A percentile compares a stretch with the other conserved stretches of the same genome.
These are phyloP conservation scores for Drosophila greeni DNA, from an alignment of 2,888 invertebrate genomes.

Conservation along the genomic window DNA sequence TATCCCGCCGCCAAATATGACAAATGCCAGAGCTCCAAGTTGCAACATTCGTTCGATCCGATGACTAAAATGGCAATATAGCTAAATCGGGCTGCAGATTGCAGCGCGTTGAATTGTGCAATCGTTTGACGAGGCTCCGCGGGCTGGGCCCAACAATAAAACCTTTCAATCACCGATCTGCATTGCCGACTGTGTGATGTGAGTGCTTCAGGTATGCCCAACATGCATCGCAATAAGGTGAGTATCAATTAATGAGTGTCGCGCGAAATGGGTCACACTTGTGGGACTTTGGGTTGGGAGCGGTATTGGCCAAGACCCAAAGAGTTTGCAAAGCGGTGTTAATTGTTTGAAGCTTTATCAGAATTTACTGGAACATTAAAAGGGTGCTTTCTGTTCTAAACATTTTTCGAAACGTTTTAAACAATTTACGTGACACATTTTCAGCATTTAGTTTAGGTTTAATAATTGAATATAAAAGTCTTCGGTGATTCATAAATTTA, in stretches of 20 bases:
- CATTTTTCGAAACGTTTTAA: too few relatives aligned
- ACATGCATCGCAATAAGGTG: constrained; percentile 11
- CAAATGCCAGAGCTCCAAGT: constrained; percentile 65
- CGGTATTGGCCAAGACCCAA: constrained; percentile 13
- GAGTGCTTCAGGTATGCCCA: constrained; percentile 29
- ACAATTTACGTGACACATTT: neutral
- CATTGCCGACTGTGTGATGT: constrained; percentile 41
- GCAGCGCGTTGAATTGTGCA: constrained; percentile 54
- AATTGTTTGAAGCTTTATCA: neutral
- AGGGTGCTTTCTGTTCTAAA: neutral
- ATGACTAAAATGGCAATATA: constrained; percentile 57
- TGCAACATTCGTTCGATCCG: constrained; percentile 59
- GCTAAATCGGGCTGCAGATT: constrained; percentile 31
- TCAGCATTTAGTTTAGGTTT: too few relatives aligned
- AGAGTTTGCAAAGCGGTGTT: neutral
- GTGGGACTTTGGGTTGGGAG: constrained; percentile 46
- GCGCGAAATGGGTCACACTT: constrained; percentile 55
- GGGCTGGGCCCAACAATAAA: constrained; percentile 39
- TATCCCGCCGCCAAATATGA: constrained; percentile 70
- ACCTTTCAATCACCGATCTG: constrained; percentile 41
- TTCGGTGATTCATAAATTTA: too few relatives aligned
- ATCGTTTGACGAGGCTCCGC: constrained; percentile 38
- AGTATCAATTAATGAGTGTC: constrained; percentile 26
- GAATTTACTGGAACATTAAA: neutral
- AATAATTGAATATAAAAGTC: too few relatives aligned